These are phyloP conservation scores for Lasioglossum zephyrum DNA, from an alignment of 2,888 invertebrate species.

Conservation along the genomic window DNA sequence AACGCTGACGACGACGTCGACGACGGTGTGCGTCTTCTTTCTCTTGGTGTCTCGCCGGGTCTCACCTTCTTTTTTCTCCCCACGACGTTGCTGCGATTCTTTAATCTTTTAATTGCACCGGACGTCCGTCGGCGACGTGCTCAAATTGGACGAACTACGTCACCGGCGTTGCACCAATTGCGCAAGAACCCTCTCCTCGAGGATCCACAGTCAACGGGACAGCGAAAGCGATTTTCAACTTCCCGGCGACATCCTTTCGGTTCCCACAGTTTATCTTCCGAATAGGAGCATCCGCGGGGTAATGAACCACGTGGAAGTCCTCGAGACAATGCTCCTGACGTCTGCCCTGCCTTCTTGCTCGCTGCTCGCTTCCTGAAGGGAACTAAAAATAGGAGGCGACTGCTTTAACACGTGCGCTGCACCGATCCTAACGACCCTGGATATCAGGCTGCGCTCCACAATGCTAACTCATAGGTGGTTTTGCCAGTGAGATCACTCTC, in stretches of 20 bases:
- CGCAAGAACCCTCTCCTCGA: not conserved
- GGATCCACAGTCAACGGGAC: not conserved
- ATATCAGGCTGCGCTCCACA: constrained; percentile 43
- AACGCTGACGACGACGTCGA: constrained; percentile 67
- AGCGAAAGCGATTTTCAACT: not conserved
- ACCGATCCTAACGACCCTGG: constrained; percentile 58
- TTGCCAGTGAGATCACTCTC: not conserved
- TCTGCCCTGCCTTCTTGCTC: constrained; percentile 48
- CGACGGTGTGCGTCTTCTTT: not conserved
- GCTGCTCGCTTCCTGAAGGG: constrained; percentile 68
- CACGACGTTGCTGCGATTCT: not conserved
- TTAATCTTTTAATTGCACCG: constrained; percentile 28
- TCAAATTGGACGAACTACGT: not conserved
- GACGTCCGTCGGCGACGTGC: constrained; percentile 41
- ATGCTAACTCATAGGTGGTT: constrained; percentile 27
- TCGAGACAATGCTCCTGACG: constrained; percentile 60
- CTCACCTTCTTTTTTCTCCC: constrained; percentile 32
- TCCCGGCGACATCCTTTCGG: constrained; percentile 2
- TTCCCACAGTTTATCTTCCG: constrained; percentile 6
- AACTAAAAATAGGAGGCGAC: constrained; percentile 76
- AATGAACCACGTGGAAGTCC: constrained; percentile 52
- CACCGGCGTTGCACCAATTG: not conserved
- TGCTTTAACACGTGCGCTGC: constrained; percentile 72
- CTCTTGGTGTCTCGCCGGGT: not conserved
- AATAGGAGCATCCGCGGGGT: not conserved